Evolutionary conservation across 2,113 vertebrate species (phyloP), one percentile per base, ranked within the genome.

Genomic region (Hippolais icterina): DNA sequence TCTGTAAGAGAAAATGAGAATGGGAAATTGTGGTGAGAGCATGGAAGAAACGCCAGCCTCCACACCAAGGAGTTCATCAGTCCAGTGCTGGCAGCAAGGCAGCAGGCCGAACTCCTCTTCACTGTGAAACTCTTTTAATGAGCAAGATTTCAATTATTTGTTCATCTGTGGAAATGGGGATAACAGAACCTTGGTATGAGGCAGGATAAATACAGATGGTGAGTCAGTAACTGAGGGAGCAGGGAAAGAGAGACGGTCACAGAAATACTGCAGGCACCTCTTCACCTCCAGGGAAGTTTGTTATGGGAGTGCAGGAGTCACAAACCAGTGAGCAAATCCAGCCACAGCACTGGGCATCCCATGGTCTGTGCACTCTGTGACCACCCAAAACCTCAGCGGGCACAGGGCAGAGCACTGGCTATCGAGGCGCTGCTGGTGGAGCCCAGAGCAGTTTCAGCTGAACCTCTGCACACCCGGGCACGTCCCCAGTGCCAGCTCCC

Each of bases 1-100:
- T 95, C 99, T 99, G 96, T 9, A 84, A 79, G 74, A 68, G 66
- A 94, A 79, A 64, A 53, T 0, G 9, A 22, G 11, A 56, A 54
- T 1, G 12, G n/a, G 19, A 61, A 23, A 44, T 19, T 24, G 41
- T 42, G 77, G 75, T 37, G 33, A 94, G 80, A 41, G 3, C 47
- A 15, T 27, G 24, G 37, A 35, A 54, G 29, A 35, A 24, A 71
- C 11, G 50, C 5, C 41, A 85, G 42, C 37, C 37, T 24, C 10
- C 49, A 27, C 18, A 39, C 23, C 53, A 47, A 54, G 42, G 29
- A 39, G 24, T 37, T 41, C 9, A 23, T 41, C 29, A 17, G 0
- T 44, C 41, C 5, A 16, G 15, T 21, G 21, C 72, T 86, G 50
- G 42, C 79, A 83, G 29, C 52, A 53, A 42, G 60, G 53, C 54